Evolutionary conservation across 2,113 vertebrate species (phyloP).

Genomic region (Labeo rohita): DNA sequence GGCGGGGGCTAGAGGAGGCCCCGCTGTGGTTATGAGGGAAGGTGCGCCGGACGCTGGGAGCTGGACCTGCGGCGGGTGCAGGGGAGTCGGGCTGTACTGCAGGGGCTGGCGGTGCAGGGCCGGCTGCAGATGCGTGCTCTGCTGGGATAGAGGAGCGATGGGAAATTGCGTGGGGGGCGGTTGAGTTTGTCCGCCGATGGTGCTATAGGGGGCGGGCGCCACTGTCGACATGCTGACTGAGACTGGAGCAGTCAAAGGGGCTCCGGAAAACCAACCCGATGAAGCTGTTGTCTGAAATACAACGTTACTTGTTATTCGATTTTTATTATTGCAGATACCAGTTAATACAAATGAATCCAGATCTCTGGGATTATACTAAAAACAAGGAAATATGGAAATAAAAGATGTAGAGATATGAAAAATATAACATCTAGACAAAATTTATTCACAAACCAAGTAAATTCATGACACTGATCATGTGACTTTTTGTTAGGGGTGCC

Average conservation of each 20-base stretch:
- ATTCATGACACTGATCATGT: too few relatives aligned
- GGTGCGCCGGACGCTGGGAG: conserved; percentile 50
- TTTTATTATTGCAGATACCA: background rate
- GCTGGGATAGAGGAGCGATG: conserved; percentile 67
- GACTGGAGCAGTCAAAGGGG: conserved; percentile 58
- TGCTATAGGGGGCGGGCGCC: conserved; percentile 66
- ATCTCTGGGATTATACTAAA: background rate
- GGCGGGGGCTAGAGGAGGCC: conserved; percentile 45
- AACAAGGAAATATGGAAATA: background rate
- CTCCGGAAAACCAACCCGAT: conserved; percentile 72
- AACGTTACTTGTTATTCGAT: background rate
- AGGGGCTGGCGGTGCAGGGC: conserved; percentile 59
- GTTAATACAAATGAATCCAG: background rate
- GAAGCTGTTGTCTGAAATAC: conserved; percentile 64
- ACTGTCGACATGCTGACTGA: conserved; percentile 61
- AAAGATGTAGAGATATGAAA: background rate
- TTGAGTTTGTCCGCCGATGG: conserved; percentile 63
- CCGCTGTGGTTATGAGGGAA: conserved; percentile 4
- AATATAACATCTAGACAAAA: too few relatives aligned
- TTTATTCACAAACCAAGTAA: too few relatives aligned
- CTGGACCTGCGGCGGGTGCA: conserved; percentile 68
- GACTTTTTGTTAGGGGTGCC: too few relatives aligned
- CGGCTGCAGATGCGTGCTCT: conserved; percentile 66
- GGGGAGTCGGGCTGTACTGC: conserved; percentile 71
- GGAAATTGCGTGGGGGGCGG: conserved; percentile 69